A percentile compares a stretch with the other conserved stretches of the same genome.
phyloP scores from a whole-genome alignment of 2,888 invertebrate species.

The Chymomyza amoena region DNA sequence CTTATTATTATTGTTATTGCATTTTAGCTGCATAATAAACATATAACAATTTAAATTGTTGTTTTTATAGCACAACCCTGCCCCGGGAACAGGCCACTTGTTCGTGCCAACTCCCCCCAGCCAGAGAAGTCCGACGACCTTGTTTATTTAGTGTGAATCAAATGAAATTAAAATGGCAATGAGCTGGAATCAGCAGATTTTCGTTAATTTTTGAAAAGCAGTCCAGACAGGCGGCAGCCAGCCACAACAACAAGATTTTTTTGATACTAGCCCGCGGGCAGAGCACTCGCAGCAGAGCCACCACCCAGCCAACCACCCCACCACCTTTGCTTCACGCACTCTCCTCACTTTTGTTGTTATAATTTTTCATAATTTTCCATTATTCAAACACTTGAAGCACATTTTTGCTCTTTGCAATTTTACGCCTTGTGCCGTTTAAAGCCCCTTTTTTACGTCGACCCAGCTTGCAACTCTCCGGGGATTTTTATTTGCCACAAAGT shows the following conservation, averaged over 20 bases:
- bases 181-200: slow-evolving; percentile 79
- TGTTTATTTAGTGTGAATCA: slow-evolving; percentile 76
- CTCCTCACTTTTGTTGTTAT: slow-evolving; percentile 46
- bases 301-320: slow-evolving; percentile 29
- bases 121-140: neutral
- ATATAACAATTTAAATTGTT: slow-evolving; percentile 7
- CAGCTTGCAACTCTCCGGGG: slow-evolving; percentile 40
- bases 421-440: slow-evolving; percentile 24
- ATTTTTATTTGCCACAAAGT: slow-evolving; percentile 40
- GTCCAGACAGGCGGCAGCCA: slow-evolving; percentile 26
- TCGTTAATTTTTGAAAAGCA: slow-evolving; percentile 68
- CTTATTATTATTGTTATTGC: slow-evolving; percentile 36
- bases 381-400: slow-evolving; percentile 69
- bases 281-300: neutral
- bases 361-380: slow-evolving; percentile 73
- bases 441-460: neutral
- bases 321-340: neutral
- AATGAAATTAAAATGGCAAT: slow-evolving; percentile 79
- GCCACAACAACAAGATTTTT: slow-evolving; percentile 22
- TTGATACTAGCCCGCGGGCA: slow-evolving; percentile 38
- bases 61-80: neutral
- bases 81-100: neutral
- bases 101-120: neutral
- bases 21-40: slow-evolving; percentile 51
- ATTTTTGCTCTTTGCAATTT: slow-evolving; percentile 46